A percentile compares a stretch with the other conserved stretches of the same genome.
Evolutionary conservation across 2,888 invertebrate genomes (phyloP).

Genomic region (Ectemnius cavifrons): DNA sequence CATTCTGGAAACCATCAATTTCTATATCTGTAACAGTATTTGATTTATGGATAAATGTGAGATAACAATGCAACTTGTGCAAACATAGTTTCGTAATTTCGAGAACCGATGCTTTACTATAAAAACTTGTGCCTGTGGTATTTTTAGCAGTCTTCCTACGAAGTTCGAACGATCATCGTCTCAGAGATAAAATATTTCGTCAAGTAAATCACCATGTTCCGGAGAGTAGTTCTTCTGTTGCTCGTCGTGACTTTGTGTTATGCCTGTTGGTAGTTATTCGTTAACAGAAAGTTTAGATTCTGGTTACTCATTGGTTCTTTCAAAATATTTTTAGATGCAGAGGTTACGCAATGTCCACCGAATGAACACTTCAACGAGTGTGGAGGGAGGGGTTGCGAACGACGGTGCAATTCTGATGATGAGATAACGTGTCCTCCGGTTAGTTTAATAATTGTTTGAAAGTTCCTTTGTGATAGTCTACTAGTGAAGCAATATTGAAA

Average conservation of each 20-base stretch:
- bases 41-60: no score
- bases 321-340: not conserved
- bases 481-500: no score
- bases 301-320: no score
- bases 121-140: no score
- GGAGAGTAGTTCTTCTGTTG: conserved; percentile 5
- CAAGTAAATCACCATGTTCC: conserved; percentile 23
- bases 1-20: not conserved
- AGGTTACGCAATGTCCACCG: not conserved
- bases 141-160: no score
- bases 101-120: no score
- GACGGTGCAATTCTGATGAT: not conserved
- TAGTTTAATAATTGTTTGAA: not conserved
- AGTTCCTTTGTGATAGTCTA: not conserved
- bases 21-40: no score
- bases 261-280: conserved; percentile 26
- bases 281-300: not conserved
- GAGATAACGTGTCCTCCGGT: not conserved
- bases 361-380: not conserved
- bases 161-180: not conserved
- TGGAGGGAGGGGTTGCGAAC: not conserved
- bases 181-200: not conserved
- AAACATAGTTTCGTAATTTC: no score
- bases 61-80: no score
- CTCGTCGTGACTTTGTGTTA: conserved; percentile 12